These are phyloP conservation scores for Entomyzon cyanotis DNA, from an alignment of 2,113 vertebrate species.

Conservation along the genomic window DNA sequence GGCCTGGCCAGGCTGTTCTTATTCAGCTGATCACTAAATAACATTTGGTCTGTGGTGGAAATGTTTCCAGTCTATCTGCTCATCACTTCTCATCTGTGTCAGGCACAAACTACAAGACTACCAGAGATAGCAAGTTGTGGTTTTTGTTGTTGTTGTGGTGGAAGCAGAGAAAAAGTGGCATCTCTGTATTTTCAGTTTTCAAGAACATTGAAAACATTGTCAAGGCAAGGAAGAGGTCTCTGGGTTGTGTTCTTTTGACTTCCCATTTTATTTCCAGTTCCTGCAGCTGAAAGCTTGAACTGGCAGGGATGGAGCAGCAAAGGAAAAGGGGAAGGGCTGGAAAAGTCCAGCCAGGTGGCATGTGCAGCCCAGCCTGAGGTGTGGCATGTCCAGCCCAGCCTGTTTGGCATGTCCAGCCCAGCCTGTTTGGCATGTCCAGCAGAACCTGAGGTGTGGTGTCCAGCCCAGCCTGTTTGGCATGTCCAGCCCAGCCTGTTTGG, in stretches of 20 bases:
- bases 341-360: not conserved
- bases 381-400: not conserved
- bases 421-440: not conserved
- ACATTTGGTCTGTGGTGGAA: not conserved
- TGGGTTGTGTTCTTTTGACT: not conserved
- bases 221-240: not conserved
- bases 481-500: not conserved
- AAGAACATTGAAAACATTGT: too few relatives aligned
- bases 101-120: not conserved
- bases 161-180: not conserved
- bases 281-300: not conserved
- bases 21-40: not conserved
- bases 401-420: not conserved
- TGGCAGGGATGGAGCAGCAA: not conserved
- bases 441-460: not conserved
- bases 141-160: not conserved
- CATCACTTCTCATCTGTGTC: not conserved
- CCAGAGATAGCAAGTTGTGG: accelerated
- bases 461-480: too few relatives aligned
- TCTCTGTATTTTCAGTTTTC: not conserved
- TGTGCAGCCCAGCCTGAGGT: not conserved
- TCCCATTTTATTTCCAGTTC: not conserved
- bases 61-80: not conserved
- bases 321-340: not conserved
- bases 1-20: not conserved